Base-by-base conservation (phyloP, 2,888 invertebrate genomes). In the Branchellion lobata region DNA sequence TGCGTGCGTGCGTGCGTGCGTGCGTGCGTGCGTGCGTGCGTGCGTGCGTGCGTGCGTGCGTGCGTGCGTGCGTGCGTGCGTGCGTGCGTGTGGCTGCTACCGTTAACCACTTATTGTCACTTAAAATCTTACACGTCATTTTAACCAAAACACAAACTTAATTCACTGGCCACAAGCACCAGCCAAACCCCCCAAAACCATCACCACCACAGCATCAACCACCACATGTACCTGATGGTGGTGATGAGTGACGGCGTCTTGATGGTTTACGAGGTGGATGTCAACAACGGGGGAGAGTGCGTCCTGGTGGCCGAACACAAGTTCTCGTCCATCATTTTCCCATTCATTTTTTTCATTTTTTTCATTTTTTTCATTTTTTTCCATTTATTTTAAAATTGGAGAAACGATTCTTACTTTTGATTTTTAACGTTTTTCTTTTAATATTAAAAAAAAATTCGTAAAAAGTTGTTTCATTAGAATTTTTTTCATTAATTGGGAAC, bases 201-300 rank as follows among this genome's bases (percentile, higher is more conserved):
- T n/a, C n/a, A 18, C 61, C 5, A 18, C 21, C 8, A 57, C 61
- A 57, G 61, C 61, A 57, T 57, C 61, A 5, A 57, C 24, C 3
- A 57, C n/a, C 47, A 31, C 21, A 29, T 47, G 18, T 71, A 75
- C 57, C 34, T 80, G 80, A 69, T 80, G 80, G 77, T 80, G 33
- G 77, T 75, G 27, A 53, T 65, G 53, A 31, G 65, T 24, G 73
- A 80, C 3, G 80, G 77, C 27, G n/a, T 40, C 5, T 33, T 80
- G 71, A 36, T 75, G 34, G 72, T 77, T 5, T 80, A 80, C 69
- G 31, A 40, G 3, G 69, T 80, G 33, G 80, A 80, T n/a, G 51
- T 51, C 24, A 27, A 29, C 18, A 69, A 71, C n/a, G 80, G 80
- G 1, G 80, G 80, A 53, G 76, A 80, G 31, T 80, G 80, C 34